Evolutionary conservation across 2,113 vertebrate genomes (phyloP).

Genomic region (Takifugu flavidus): DNA sequence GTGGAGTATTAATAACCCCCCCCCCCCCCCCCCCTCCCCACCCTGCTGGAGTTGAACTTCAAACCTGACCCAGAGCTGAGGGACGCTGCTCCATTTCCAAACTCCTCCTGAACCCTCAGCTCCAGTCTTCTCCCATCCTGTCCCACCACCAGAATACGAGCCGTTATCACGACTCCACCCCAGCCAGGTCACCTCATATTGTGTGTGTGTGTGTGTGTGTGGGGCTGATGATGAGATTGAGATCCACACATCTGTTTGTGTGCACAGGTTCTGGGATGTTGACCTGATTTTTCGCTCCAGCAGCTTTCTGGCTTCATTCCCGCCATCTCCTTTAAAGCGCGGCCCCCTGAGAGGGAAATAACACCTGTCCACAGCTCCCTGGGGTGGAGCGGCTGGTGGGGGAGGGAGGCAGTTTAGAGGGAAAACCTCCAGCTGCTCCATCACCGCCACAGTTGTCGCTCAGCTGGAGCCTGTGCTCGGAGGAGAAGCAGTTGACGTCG

Average conservation of each 20-base stretch:
- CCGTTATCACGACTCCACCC: no score
- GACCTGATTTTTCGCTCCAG: conserved; percentile 55
- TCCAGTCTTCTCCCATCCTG: no score
- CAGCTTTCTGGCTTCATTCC: conserved; percentile 31
- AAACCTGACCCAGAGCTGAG: no score
- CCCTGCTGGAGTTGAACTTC: no score
- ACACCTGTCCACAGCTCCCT: conserved; percentile 53
- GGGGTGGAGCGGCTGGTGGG: conserved; percentile 8
- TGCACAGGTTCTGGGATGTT: conserved; percentile 26
- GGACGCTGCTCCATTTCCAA: no score
- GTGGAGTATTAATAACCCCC: no score
- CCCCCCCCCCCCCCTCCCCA: no score
- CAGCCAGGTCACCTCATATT: no score
- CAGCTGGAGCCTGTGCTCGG: no score
- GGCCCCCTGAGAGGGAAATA: conserved; percentile 35
- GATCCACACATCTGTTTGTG: conserved; percentile 17
- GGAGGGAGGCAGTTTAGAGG: conserved; percentile 1
- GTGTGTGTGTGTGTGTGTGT: not conserved
- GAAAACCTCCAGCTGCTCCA: conserved; percentile 8
- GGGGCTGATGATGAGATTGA: not conserved
- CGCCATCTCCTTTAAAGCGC: conserved; percentile 23
- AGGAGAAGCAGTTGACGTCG: no score
- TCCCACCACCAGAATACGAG: no score
- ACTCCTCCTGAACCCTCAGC: no score
- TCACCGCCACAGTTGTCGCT: not conserved